Evolutionary conservation across 2,797 vertebrate genomes (phyloP).

Genomic region (Chaetodon trifasciatus): DNA sequence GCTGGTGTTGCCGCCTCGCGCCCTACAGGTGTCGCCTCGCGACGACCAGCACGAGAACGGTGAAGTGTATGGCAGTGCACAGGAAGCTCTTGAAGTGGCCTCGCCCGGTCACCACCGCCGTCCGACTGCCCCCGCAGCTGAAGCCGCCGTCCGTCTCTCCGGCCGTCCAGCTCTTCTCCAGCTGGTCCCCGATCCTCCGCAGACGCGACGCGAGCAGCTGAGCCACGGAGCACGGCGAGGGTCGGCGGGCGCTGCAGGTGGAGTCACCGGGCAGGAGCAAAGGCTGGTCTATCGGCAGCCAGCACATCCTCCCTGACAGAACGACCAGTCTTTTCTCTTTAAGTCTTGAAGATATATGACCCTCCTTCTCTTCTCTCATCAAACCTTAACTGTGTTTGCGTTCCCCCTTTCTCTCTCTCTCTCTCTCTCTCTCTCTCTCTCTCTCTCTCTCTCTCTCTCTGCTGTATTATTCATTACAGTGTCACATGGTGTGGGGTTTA

Average conservation of each 20-base stretch:
- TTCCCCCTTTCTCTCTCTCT: constrained; percentile 30
- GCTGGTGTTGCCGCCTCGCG: constrained; percentile 69
- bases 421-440: constrained; percentile 44
- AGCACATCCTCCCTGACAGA: constrained; percentile 87
- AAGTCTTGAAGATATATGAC: constrained; percentile 59
- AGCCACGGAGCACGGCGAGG: constrained; percentile 80
- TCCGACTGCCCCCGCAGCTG: constrained; percentile 67
- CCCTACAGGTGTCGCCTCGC: constrained; percentile 91
- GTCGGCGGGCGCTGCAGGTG: constrained; percentile 77
- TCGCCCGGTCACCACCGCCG: constrained; percentile 16
- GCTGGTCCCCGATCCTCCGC: constrained; percentile 92
- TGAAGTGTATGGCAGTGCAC: constrained; percentile 87
- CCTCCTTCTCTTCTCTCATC: constrained; percentile 72
- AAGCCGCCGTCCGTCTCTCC: constrained; percentile 33
- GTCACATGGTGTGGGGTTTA: constrained; percentile 95
- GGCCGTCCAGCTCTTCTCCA: constrained; percentile 85
- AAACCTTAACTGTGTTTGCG: constrained; percentile 78
- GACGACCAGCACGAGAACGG: constrained; percentile 90
- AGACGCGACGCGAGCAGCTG: constrained; percentile 90
- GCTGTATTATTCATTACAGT: constrained; percentile 92
- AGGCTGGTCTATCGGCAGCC: constrained; percentile 88
- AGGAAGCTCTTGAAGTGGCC: constrained; percentile 75
- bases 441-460: constrained; percentile 39
- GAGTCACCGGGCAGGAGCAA: constrained; percentile 86
- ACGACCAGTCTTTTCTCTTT: constrained; percentile 28